Percentiles rank a stretch among this genome's conserved stretches.
These are phyloP conservation scores for Pseudorectes ferrugineus DNA, from an alignment of 2,113 vertebrate genomes.

Conservation along the genomic window DNA sequence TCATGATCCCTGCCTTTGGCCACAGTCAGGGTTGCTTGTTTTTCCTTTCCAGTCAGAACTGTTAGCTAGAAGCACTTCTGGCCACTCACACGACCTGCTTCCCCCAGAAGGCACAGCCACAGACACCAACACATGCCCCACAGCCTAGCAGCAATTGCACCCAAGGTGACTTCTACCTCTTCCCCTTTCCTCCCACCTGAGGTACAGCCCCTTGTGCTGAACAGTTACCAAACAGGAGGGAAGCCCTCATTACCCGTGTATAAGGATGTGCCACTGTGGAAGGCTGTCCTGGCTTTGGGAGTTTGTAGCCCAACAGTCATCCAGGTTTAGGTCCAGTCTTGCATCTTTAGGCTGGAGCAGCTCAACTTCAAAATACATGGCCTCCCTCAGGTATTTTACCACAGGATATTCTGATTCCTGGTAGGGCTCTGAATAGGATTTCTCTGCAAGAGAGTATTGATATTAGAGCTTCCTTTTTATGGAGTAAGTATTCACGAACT, in stretches of 20 bases:
- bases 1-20: neutral
- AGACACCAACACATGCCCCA: fast-evolving
- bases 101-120: neutral
- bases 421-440: constrained; percentile 42
- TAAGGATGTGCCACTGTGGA: constrained; percentile 53
- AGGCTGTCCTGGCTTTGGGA: constrained; percentile 6
- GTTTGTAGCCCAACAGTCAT: constrained; percentile 61
- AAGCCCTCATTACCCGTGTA: constrained; percentile 27
- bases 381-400: constrained; percentile 56
- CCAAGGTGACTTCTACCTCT: neutral
- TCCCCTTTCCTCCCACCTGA: neutral
- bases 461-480: neutral
- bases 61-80: neutral
- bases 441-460: neutral
- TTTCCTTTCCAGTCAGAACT: neutral
- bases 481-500: neutral
- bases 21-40: neutral
- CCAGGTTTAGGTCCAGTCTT: constrained; percentile 56
- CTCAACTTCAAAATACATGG: constrained; percentile 68
- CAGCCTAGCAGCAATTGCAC: neutral
- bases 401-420: constrained; percentile 57
- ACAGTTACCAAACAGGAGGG: neutral
- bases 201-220: neutral
- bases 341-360: constrained; percentile 53
- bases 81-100: neutral